A percentile compares a stretch with the other conserved stretches of the same genome.
phyloP scores from a whole-genome alignment of 2,113 vertebrate species.

The Nyctibius bracteatus region DNA sequence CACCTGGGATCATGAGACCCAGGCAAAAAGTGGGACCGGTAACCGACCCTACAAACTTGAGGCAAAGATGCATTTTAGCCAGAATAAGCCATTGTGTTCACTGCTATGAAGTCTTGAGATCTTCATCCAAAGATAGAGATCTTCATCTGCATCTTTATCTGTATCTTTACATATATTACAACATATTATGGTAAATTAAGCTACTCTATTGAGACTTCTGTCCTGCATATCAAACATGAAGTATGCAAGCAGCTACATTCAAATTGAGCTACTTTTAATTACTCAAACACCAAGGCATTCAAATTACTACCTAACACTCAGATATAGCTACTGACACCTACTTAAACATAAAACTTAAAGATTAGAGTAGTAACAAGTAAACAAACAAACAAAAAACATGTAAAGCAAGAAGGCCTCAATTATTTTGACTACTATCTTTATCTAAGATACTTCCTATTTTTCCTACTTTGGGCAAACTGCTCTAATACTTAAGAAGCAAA shows the following conservation, averaged over 20 bases:
- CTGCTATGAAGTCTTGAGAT: not conserved
- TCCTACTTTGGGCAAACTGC: not conserved
- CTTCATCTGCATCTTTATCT: not conserved
- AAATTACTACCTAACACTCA: not conserved
- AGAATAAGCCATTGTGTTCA: not conserved
- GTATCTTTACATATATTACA: not conserved
- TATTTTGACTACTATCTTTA: not conserved
- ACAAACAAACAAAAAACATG: not conserved
- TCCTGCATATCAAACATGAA: not conserved
- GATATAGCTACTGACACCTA: not conserved
- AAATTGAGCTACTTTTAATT: not conserved
- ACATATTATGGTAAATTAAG: not conserved
- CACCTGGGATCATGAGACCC: not conserved
- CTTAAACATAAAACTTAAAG: not conserved
- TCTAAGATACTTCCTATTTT: not conserved
- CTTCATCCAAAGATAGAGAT: not conserved
- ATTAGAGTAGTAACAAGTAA: not conserved
- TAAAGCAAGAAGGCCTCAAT: not conserved
- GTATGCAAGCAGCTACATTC: not conserved
- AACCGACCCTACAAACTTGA: not conserved
- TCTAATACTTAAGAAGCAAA: not conserved
- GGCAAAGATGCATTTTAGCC: not conserved
- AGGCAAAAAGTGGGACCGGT: not conserved
- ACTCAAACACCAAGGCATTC: not conserved
- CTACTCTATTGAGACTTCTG: not conserved